phyloP scores from a whole-genome alignment of 2,797 vertebrate genomes.

The Myotis vivesi region DNA sequence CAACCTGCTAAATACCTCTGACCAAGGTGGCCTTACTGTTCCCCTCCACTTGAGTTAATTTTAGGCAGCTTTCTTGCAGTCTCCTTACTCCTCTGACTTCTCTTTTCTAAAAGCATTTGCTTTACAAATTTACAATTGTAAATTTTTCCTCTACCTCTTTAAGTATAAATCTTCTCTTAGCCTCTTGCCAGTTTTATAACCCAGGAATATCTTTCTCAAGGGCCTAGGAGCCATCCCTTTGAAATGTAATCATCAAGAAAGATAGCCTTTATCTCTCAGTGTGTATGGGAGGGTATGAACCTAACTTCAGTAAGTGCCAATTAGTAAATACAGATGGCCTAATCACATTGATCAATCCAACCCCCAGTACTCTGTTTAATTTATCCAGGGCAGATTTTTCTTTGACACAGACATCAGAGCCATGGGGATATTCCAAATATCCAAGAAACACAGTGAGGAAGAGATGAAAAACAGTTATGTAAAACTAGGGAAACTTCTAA shows the following conservation, averaged over 20 bases:
- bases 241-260: constrained; percentile 23
- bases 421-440: background rate
- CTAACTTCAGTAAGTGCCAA: background rate
- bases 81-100: background rate
- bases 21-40: background rate
- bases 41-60: background rate
- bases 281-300: background rate
- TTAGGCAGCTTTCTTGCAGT: background rate
- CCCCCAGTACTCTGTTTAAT: background rate
- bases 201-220: background rate
- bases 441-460: constrained; percentile 11
- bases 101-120: background rate
- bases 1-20: background rate
- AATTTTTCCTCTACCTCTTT: background rate
- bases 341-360: background rate
- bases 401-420: background rate
- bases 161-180: background rate
- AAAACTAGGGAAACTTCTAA: background rate
- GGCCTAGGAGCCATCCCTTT: background rate
- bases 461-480: background rate
- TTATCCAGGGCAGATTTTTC: background rate
- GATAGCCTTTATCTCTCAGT: background rate
- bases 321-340: background rate
- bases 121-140: background rate
- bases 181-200: background rate